A percentile compares a stretch with the other conserved stretches of the same genome.
Conservation (phyloP, 2,888 invertebrate genomes). For the Apodemia hepburni region DNA sequence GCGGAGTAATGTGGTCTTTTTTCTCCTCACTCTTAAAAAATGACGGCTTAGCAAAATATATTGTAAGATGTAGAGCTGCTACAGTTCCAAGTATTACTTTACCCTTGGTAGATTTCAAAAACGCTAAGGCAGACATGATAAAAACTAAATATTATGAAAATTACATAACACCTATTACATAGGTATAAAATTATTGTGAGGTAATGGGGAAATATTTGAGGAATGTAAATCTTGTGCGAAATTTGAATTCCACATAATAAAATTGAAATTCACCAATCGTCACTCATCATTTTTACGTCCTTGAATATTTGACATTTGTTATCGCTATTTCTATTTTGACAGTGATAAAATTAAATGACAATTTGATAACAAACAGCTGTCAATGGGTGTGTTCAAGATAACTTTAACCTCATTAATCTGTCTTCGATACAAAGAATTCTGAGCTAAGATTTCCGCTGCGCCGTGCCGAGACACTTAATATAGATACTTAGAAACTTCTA, state of each 20-base stretch:
- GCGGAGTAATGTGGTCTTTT: slow-evolving; percentile 42
- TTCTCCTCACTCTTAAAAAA: slow-evolving; percentile 56
- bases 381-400: too few relatives aligned
- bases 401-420: too few relatives aligned
- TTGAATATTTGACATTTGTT: slow-evolving; percentile 4
- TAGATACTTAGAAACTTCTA: too few relatives aligned
- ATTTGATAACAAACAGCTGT: too few relatives aligned
- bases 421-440: too few relatives aligned
- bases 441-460: too few relatives aligned
- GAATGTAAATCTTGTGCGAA: neutral
- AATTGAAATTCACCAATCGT: neutral
- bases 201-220: neutral
- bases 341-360: neutral
- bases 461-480: too few relatives aligned
- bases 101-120: slow-evolving; percentile 63
- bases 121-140: slow-evolving; percentile 59
- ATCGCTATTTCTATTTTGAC: neutral
- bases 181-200: neutral
- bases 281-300: neutral
- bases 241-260: neutral
- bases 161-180: slow-evolving; percentile 4
- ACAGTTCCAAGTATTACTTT: slow-evolving; percentile 65
- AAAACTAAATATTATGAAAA: slow-evolving; percentile 9
- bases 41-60: slow-evolving; percentile 66
- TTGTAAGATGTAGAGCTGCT: slow-evolving; percentile 56